Conservation (phyloP, 2,113 vertebrate genomes). For the Sinocyclocheilus rhinocerous region DNA sequence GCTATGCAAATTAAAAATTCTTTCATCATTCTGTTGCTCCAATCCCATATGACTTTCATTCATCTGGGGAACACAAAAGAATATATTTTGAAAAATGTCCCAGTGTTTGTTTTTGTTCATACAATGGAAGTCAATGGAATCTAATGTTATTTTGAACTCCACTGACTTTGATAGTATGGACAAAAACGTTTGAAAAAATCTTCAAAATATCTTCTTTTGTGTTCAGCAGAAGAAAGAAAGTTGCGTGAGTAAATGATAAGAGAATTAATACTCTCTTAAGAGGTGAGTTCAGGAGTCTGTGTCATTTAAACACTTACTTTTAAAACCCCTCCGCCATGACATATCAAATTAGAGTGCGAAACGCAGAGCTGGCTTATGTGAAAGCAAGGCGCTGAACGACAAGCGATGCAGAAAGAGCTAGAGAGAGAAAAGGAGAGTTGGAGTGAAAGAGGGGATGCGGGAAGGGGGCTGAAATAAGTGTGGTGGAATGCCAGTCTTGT, state of each 20-base stretch:
- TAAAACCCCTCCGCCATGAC: slow-evolving; percentile 4
- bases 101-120: neutral
- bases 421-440: slow-evolving; percentile 45
- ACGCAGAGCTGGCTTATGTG: slow-evolving; percentile 16
- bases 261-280: slow-evolving; percentile 1
- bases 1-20: neutral
- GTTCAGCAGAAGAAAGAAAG: slow-evolving; percentile 2
- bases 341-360: slow-evolving; percentile 24
- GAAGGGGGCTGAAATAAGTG: slow-evolving; percentile 64
- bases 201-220: neutral
- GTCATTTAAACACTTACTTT: slow-evolving; percentile 7
- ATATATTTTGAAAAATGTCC: neutral
- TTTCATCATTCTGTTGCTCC: neutral
- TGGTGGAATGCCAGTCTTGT: slow-evolving; percentile 62
- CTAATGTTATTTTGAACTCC: neutral
- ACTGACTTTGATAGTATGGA: neutral
- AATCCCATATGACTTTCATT: neutral
- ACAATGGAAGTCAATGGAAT: neutral
- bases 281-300: neutral
- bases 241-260: neutral
- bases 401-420: slow-evolving; percentile 32
- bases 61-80: neutral
- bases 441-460: slow-evolving; percentile 46
- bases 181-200: neutral
- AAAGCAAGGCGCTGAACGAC: slow-evolving; percentile 30